Evolutionary conservation across 2,888 invertebrate genomes (phyloP), one percentile per base, ranked within the genome.

Genomic region (Myathropa florea): DNA sequence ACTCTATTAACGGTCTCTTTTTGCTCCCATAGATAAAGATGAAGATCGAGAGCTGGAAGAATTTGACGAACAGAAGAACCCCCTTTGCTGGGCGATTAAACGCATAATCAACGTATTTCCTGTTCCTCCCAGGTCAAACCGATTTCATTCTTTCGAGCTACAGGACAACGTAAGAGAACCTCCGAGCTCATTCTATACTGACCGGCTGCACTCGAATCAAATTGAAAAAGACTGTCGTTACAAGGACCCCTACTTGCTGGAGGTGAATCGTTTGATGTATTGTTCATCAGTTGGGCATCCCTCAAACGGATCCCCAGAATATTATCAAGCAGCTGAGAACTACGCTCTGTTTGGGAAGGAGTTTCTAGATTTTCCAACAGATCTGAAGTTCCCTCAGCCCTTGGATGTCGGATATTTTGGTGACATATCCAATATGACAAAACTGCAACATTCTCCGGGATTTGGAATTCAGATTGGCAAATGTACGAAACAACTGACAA

Each of bases 311-410:
- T 90, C 89, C 24, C 71, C 81, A 0, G 90, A 90, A 21, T 91
- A 91, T 36, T 90, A 89, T 77, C 89, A 90, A 83, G 90, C 91
- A 0, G 92, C 92, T 6, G 91, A 92, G 79, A 90, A 90, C 4
- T 92, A 92, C 78, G 91, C 91, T 0, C 53, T 92, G 0, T 89
- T 83, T 57, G 91, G 91, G 1, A 89, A 90, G 12, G 72, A 89
- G 14, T 90, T 90, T 75, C 77, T 90, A 0, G 91, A 91, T 70
- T 91, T 91, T 55, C 91, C 90, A 0, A 82, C 70, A 0, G 78
- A 78, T 14, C 70, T 86, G 1, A 82, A 78, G 14, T 86, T 70
- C 3, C 61, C 68, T 0, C 77, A 73, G 1, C 65, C 77, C n/a
- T 3, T 68, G 28, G 73, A 82, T 33, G 55, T 65, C 9, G 59